Base-by-base conservation (phyloP, 1,140 invertebrate species). In the Atta cephalotes region DNA sequence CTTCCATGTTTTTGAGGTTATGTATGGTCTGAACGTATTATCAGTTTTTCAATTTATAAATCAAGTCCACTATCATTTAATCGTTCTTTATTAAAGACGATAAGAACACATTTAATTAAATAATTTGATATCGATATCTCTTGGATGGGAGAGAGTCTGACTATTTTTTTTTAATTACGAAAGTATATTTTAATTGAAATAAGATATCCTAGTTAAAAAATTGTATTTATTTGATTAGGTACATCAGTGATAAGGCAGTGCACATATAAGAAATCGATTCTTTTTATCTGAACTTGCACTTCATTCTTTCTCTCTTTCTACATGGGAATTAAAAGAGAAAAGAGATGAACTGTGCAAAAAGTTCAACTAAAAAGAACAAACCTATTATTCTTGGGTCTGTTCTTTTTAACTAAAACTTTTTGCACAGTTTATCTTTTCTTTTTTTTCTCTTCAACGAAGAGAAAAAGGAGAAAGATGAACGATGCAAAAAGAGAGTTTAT, bases 1-100 rank as follows among this genome's bases (percentile, higher is more conserved):
- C 4, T 31, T 14, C 16, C 16, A 5, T 14, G 14, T 82, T 81
- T 76, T 88, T 71, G 77, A 91, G 91, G 91, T 92, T 92, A 92
- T 88, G 12, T 49, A 21, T 1, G 2, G 9, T 18, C n/a, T 6
- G 9, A 58, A 0, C 21, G n/a, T 16, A 51, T 16, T 62, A 76
- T 25, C 56, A 21, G 12, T 31, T 16, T 39, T 76, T n/a, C 39
- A 62, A 14, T 74, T 72, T 25, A 45, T 45, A 21, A 49, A 25
- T 31, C 53, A 49, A 53, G 25, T 25, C 14, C 16, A 35, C 14
- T 60, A 28, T 82, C 18, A 9, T 58, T 60, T 31, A 72, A 72
- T 82, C 80, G 21, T 10, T 49, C 21, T 82, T 49, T 49, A 76
- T 21, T 72, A 21, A 21, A 63, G 9, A n/a, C 16, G 56, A 84